phyloP scores from a whole-genome alignment of 2,888 invertebrate genomes.

The Synergus umbraculus region DNA sequence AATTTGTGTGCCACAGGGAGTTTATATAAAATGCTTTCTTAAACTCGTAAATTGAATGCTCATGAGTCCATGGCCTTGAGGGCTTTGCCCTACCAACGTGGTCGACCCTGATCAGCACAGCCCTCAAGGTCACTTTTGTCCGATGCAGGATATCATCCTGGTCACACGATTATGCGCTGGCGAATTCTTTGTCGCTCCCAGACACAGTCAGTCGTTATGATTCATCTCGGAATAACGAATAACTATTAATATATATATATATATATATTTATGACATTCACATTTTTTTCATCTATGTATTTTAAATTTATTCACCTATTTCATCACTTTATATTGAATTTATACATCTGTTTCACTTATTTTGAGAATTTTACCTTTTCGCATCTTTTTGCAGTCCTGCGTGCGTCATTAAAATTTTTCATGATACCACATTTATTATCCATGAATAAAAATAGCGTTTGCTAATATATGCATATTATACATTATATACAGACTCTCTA shows the following conservation, averaged over 20 bases:
- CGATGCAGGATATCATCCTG: constrained; percentile 59
- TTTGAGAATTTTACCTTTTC: too few species aligned
- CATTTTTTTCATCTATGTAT: too few species aligned
- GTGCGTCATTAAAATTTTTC: too few species aligned
- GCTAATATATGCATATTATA: neutral
- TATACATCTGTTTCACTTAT: too few species aligned
- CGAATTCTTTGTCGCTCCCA: constrained; percentile 40
- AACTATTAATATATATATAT: too few species aligned
- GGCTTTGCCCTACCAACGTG: constrained; percentile 65
- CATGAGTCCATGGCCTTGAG: constrained; percentile 63
- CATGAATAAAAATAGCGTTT: neutral
- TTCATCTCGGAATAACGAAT: constrained; percentile 41
- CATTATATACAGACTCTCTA: neutral
- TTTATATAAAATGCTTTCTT: constrained; percentile 42
- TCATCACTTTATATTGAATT: too few species aligned
- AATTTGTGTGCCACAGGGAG: constrained; percentile 46
- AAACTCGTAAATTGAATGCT: constrained; percentile 22
- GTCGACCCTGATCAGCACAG: constrained; percentile 59
- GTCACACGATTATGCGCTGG: constrained; percentile 43
- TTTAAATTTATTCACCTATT: too few species aligned
- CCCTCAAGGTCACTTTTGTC: constrained; percentile 65
- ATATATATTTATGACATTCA: too few species aligned
- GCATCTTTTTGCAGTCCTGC: too few species aligned
- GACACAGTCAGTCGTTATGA: constrained; percentile 41
- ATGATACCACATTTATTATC: too few species aligned